Conservation (phyloP, 2,888 invertebrate species). For the Tinea trinotella region DNA sequence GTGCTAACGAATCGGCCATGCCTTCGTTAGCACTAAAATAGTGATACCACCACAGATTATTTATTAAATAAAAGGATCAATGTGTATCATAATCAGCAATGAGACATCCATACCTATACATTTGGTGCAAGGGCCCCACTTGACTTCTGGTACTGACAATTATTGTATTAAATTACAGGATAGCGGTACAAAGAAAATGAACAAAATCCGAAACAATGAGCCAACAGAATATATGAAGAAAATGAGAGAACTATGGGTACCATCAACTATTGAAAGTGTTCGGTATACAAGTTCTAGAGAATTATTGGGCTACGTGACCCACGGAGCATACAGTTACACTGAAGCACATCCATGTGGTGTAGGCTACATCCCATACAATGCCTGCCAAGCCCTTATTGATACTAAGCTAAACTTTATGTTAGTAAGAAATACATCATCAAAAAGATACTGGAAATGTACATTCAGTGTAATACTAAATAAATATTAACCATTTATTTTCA, state of each 20-base stretch:
- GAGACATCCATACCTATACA: too few species aligned
- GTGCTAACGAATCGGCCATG: too few species aligned
- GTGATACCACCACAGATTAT: too few species aligned
- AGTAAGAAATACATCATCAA: constrained; percentile 76
- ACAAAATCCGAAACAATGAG: constrained; percentile 26
- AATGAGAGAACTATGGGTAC: constrained; percentile 82
- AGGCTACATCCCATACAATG: constrained; percentile 79
- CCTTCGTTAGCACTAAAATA: too few species aligned
- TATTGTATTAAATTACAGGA: too few species aligned
- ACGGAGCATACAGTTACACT: constrained; percentile 80
- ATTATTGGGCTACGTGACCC: constrained; percentile 81
- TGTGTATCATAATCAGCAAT: too few species aligned
- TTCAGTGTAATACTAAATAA: too few species aligned
- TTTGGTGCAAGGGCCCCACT: too few species aligned
- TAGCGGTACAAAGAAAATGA: too few species aligned
- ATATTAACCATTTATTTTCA: too few species aligned
- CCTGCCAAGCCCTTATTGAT: constrained; percentile 45
- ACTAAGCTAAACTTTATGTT: constrained; percentile 58
- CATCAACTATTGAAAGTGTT: constrained; percentile 68
- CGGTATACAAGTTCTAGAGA: constrained; percentile 76
- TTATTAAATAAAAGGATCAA: too few species aligned
- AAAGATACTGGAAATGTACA: constrained; percentile 77
- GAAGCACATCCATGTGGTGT: constrained; percentile 78
- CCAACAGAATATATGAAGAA: constrained; percentile 68
- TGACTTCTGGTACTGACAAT: too few species aligned